Conservation (phyloP, 2,797 vertebrate species). For the Periparus ater region DNA sequence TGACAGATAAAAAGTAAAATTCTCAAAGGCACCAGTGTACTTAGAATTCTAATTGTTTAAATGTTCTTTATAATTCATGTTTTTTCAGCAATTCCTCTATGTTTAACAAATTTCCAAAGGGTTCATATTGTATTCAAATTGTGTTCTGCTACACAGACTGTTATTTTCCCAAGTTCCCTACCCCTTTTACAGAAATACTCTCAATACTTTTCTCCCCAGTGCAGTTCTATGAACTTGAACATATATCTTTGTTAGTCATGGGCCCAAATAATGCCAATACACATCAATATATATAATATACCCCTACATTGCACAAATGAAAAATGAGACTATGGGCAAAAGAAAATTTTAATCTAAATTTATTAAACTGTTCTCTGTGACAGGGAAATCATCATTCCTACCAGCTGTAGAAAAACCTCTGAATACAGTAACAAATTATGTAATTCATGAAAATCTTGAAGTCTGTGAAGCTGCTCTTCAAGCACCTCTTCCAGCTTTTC, state of each 20-base stretch:
- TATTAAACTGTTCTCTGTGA: not conserved
- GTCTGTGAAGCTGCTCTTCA: not conserved
- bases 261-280: not conserved
- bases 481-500: not conserved
- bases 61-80: not conserved
- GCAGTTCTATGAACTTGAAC: not conserved
- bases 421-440: not conserved
- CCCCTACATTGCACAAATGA: not conserved
- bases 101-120: not conserved
- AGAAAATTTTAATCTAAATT: not conserved
- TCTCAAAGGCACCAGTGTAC: not conserved
- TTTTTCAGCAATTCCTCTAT: not conserved
- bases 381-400: not conserved
- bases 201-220: not conserved
- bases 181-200: not conserved
- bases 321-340: not conserved
- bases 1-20: not conserved
- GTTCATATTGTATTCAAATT: not conserved
- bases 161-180: not conserved
- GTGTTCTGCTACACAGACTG: not conserved
- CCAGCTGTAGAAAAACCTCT: not conserved
- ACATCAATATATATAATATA: not conserved
- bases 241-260: not conserved
- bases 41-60: not conserved
- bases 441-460: not conserved